Conservation (phyloP, 2,113 vertebrate species). For the Emydocephalus ijimae region DNA sequence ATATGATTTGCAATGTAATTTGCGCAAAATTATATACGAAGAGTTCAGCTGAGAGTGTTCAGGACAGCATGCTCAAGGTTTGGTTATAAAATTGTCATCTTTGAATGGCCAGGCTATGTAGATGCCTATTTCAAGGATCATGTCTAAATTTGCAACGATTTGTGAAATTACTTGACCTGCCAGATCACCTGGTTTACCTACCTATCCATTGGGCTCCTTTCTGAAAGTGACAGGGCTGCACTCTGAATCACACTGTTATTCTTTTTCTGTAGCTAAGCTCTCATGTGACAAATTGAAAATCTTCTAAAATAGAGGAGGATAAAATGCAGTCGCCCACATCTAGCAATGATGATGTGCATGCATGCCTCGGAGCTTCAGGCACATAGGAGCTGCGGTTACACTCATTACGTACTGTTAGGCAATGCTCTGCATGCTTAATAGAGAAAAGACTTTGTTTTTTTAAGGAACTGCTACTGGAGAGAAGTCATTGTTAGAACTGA, state of each 20-base stretch:
- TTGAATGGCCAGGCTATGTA: conserved; percentile 36
- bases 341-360: not conserved
- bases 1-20: conserved; percentile 29
- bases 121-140: conserved; percentile 44
- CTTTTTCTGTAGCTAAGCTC: conserved; percentile 32
- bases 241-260: conserved; percentile 26
- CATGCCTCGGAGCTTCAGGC: not conserved
- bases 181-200: conserved; percentile 1
- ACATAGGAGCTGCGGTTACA: not conserved
- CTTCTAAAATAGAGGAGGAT: conserved; percentile 32
- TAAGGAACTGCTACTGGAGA: not conserved
- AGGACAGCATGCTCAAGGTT: conserved; percentile 18
- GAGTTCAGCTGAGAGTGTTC: conserved; percentile 43
- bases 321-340: conserved; percentile 32
- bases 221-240: conserved; percentile 11
- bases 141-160: conserved; percentile 33
- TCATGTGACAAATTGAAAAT: conserved; percentile 31
- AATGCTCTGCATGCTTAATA: not conserved
- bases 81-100: conserved; percentile 12
- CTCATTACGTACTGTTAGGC: not conserved
- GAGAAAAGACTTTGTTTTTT: not conserved
- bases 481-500: rapidly evolving
- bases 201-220: conserved; percentile 10
- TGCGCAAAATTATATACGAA: not conserved
- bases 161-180: not conserved